Conservation (phyloP, 2,888 invertebrate genomes). For the Ferdinandea cuprea region DNA sequence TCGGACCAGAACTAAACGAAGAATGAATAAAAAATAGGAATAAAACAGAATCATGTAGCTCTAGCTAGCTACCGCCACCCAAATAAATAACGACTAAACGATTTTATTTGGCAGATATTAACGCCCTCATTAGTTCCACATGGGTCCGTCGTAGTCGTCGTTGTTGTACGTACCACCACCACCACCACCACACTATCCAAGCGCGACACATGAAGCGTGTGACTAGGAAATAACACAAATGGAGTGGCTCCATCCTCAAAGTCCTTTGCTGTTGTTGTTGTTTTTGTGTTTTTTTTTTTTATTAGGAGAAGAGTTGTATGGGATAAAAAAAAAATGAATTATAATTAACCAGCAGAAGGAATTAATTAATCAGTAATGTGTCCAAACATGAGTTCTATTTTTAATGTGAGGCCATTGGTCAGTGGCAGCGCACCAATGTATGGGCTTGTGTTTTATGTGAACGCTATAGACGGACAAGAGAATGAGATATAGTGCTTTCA, state of each 20-base stretch:
- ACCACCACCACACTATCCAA: background rate
- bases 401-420: conserved; percentile 59
- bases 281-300: conserved; percentile 16
- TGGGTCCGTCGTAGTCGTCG: conserved; percentile 37
- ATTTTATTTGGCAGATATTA: conserved; percentile 74
- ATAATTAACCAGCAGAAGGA: conserved; percentile 74
- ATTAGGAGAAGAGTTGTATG: conserved; percentile 24
- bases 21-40: conserved; percentile 13
- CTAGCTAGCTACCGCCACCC: conserved; percentile 45
- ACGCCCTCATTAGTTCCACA: conserved; percentile 73
- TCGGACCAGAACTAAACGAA: background rate
- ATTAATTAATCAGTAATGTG: conserved; percentile 75
- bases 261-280: conserved; percentile 2
- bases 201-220: conserved; percentile 25
- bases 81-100: conserved; percentile 72
- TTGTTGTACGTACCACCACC: background rate
- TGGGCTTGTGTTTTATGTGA: background rate
- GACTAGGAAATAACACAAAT: conserved; percentile 51
- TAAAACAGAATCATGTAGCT: conserved; percentile 30
- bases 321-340: conserved; percentile 62
- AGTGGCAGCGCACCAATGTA: background rate
- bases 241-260: conserved; percentile 13
- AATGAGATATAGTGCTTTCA: conserved; percentile 50
- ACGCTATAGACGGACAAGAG: conserved; percentile 9
- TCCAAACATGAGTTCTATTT: conserved; percentile 72